A percentile compares a stretch with the other conserved stretches of the same genome.
phyloP scores from a whole-genome alignment of 2,797 vertebrate species.

The Acanthopagrus latus region DNA sequence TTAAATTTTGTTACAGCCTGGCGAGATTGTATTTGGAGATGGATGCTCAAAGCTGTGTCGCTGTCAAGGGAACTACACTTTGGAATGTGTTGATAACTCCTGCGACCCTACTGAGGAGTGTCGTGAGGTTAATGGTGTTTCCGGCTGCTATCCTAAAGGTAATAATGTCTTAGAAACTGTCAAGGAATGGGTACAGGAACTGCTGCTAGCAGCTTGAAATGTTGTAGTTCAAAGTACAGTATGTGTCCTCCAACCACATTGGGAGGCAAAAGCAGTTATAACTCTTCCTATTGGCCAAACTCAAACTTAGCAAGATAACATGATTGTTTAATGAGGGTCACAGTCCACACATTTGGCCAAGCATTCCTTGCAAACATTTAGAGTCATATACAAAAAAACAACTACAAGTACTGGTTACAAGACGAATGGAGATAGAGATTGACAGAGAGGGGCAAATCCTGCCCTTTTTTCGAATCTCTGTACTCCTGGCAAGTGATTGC shows the following conservation, averaged over 20 bases:
- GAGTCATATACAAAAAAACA: too few relatives aligned
- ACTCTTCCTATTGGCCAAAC: too few relatives aligned
- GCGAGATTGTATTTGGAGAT: slow-evolving; percentile 78
- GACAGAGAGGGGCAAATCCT: too few relatives aligned
- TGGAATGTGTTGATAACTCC: slow-evolving; percentile 83
- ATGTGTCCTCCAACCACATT: not conserved
- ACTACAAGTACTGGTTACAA: too few relatives aligned
- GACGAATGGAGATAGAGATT: too few relatives aligned
- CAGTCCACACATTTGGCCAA: too few relatives aligned
- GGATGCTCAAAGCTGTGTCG: slow-evolving; percentile 84
- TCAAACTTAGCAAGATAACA: not conserved
- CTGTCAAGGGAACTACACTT: slow-evolving; percentile 85
- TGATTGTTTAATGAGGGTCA: too few relatives aligned
- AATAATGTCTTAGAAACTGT: not conserved
- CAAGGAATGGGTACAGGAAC: not conserved
- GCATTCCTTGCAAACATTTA: not conserved
- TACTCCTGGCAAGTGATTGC: too few relatives aligned
- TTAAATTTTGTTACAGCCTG: slow-evolving; percentile 65
- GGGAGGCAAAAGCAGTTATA: not conserved
- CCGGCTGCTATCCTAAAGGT: slow-evolving; percentile 87
- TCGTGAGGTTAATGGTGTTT: slow-evolving; percentile 74
- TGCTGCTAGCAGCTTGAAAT: not conserved
- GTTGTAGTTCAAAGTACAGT: not conserved
- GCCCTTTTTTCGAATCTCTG: too few relatives aligned
- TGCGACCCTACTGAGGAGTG: slow-evolving; percentile 85